A percentile compares a stretch with the other conserved stretches of the same genome.
Evolutionary conservation across 2,113 vertebrate genomes (phyloP).

Genomic region (Salvator merianae): DNA sequence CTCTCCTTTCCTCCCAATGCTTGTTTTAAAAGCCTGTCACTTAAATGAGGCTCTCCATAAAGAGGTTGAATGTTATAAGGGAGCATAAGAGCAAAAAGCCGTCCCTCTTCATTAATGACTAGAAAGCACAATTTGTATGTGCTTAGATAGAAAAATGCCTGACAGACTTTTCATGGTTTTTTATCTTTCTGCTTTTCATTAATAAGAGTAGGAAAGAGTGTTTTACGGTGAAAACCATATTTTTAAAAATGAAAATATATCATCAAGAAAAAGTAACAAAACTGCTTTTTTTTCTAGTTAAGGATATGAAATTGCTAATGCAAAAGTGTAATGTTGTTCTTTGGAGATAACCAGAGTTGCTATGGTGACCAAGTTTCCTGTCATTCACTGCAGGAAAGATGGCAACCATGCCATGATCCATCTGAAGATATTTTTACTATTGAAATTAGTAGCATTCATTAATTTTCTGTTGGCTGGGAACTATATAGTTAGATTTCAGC

Average conservation of each 20-base stretch:
- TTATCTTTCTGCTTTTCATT: conserved; percentile 56
- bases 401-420: conserved; percentile 46
- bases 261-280: conserved; percentile 47
- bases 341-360: conserved; percentile 71
- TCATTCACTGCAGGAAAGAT: conserved; percentile 69
- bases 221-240: conserved; percentile 33
- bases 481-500: background rate
- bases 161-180: conserved; percentile 51
- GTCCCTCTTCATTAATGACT: conserved; percentile 33
- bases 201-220: conserved; percentile 4
- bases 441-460: conserved; percentile 54
- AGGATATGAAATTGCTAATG: conserved; percentile 68
- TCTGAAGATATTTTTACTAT: conserved; percentile 62
- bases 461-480: background rate
- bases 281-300: conserved; percentile 65
- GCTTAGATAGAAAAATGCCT: conserved; percentile 27
- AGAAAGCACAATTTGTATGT: conserved; percentile 11
- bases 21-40: background rate
- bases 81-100: conserved; percentile 1
- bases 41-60: conserved; percentile 39
- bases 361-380: conserved; percentile 71
- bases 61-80: conserved; percentile 25
- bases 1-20: background rate
- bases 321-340: conserved; percentile 73
- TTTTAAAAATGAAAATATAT: conserved; percentile 61